Conservation (phyloP, 2,797 vertebrate genomes). For the Lepus townsendii region DNA sequence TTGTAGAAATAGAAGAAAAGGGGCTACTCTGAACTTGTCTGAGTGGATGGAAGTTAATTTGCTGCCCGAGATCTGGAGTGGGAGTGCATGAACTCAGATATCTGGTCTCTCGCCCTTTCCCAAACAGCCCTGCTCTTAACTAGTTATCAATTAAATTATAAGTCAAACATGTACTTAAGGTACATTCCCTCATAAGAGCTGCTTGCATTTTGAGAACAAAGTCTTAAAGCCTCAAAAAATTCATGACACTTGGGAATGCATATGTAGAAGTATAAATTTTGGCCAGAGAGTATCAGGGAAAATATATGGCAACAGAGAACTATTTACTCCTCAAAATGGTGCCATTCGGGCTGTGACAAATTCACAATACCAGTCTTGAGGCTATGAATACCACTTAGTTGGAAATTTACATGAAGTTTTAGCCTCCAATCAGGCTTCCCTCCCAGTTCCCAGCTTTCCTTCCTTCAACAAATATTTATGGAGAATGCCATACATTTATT, state of each 20-base stretch:
- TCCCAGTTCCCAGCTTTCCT: background rate
- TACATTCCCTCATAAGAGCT: background rate
- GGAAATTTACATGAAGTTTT: constrained; percentile 24
- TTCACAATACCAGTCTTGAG: background rate
- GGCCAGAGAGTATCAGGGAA: background rate
- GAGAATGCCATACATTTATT: background rate
- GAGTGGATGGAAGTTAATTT: background rate
- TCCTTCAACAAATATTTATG: constrained; percentile 26
- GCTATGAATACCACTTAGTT: background rate
- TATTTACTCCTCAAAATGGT: background rate
- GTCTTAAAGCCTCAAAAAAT: constrained; percentile 41
- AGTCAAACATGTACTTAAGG: constrained; percentile 21
- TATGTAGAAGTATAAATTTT: constrained; percentile 14
- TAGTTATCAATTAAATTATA: constrained; percentile 4
- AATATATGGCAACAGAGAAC: background rate
- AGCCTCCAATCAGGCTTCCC: background rate
- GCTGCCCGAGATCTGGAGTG: constrained; percentile 38
- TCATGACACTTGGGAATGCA: constrained; percentile 37
- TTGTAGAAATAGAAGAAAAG: constrained; percentile 40
- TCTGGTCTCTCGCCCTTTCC: background rate
- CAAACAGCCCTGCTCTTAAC: background rate
- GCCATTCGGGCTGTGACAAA: background rate
- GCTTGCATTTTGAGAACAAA: constrained; percentile 69
- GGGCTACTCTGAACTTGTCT: background rate
- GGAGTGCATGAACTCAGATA: background rate